These are phyloP conservation scores for Amblyteles armatorius DNA, from an alignment of 2,888 invertebrate species.

Conservation along the genomic window DNA sequence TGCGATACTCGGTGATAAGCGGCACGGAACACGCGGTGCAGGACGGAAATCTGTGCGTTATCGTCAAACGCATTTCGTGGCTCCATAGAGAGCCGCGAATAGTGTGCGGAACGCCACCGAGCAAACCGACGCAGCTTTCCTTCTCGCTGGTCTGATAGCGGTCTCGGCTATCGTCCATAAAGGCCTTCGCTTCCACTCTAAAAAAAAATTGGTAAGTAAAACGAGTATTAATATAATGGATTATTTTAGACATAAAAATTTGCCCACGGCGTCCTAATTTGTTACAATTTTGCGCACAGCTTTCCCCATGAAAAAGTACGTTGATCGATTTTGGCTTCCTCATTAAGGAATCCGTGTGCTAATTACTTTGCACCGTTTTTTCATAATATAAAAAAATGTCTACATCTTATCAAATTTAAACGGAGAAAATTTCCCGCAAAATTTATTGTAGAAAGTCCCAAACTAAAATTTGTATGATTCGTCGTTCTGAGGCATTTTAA, in stretches of 20 bases:
- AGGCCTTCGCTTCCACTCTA: slow-evolving; percentile 80
- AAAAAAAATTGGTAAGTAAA: neutral
- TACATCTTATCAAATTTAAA: neutral
- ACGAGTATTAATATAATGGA: neutral
- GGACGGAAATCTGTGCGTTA: slow-evolving; percentile 93
- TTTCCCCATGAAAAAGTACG: too few relatives aligned
- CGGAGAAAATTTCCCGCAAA: too few relatives aligned
- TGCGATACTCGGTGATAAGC: slow-evolving; percentile 81
- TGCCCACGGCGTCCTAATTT: neutral
- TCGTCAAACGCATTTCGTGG: slow-evolving; percentile 93
- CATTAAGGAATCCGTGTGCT: too few relatives aligned
- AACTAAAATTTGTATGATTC: slow-evolving; percentile 66
- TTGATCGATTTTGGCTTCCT: too few relatives aligned
- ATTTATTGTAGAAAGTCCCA: neutral
- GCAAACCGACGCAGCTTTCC: slow-evolving; percentile 86
- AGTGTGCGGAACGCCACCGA: slow-evolving; percentile 96
- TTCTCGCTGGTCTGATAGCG: slow-evolving; percentile 80
- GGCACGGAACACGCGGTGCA: slow-evolving; percentile 96
- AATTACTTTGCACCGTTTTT: too few relatives aligned
- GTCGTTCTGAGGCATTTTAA: too few relatives aligned
- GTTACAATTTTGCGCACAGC: too few relatives aligned
- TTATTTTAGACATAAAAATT: neutral
- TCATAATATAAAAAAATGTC: neutral
- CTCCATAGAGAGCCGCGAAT: slow-evolving; percentile 96
- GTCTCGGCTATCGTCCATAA: slow-evolving; percentile 85